Evolutionary conservation across 92 coral and sea anemone genomes (phyloP), one percentile per base, ranked within the genome.

Genomic region (Actinernus sp.): DNA sequence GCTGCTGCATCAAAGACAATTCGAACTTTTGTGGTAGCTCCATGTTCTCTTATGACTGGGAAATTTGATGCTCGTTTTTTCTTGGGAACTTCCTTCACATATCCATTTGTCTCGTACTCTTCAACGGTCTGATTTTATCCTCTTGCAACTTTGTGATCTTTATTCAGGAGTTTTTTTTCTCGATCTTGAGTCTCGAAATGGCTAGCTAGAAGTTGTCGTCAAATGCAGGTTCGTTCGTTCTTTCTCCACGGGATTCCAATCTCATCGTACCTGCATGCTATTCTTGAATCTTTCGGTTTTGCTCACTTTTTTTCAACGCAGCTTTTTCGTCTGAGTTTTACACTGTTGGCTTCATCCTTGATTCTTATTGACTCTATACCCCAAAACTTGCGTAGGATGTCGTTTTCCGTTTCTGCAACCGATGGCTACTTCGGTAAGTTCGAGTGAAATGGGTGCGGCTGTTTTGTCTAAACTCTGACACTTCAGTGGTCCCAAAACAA

Each of bases 401-500:
- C 55, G 21, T 62, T 73, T 18, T 53, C 6, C 7, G 82, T 25
- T 7, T 60, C 60, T 46, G 4, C 55, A 52, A 10, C 41, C n/a
- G n/a, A 22, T 50, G 63, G 38, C 47, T 61, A 25, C 52, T 51
- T 20, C 76, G 76, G 31, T 68, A 78, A 0, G 85, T 78, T 28
- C 57, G 65, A 19, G 78, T 79, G 50, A 52, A 61, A 28, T 79
- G 65, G 1, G 63, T 58, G 20, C 47, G 45, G 34, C 77, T 31
- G 4, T 53, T 26, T 24, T 32, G 55, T 26, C 79, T 58, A 33
- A 61, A 50, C 40, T 62, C 48, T 50, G 61, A 49, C 13, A 59
- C 57, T 3, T 59, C 12, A 16, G 72, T 61, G 8, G 80, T 79
- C 3, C 74, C 87, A 36, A 80, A 63, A 30, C 87, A 80, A n/a